Evolutionary conservation across 2,797 vertebrate species (phyloP), one percentile per base, ranked within the genome.

Genomic region (Sandelia bainsii): DNA sequence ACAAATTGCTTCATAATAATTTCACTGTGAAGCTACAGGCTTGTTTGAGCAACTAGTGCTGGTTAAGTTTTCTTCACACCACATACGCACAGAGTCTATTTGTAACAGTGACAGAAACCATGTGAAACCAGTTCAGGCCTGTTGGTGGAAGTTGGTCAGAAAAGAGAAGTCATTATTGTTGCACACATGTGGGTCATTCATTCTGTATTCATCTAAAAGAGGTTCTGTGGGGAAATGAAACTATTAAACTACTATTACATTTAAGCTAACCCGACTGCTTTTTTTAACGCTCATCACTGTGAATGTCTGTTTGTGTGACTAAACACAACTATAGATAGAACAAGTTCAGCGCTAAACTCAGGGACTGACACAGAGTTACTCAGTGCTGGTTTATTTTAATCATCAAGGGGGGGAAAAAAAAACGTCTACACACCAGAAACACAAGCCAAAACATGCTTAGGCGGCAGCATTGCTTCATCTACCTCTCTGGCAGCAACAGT

Each of bases 131-230:
- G n/a, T 32, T 23, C 29, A 42, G 46, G 32, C 40, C 42, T 10
- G 39, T 29, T 34, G 51, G 56, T 75, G 86, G 88, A 92, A 88
- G 82, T 80, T 78, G 74, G 52, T 67, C n/a, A 69, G 53, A 85
- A 73, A 79, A 50, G 29, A 82, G 81, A 87, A 89, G 83, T 34
- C 0, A 69, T 72, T 32, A 29, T 50, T 14, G 6, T 17, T 27
- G 40, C 8, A 32, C 9, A 56, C 23, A 66, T 40, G n/a, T 23
- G 7, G 71, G 73, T 20, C 14, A 42, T 54, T 34, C 1, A 5
- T 75, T 58, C 52, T 42, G 27, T 16, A 8, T 49, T 49, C 1
- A 42, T 60, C 49, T 7, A 5, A 0, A 16, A 6, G 1, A 9
- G 10, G 6, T 19, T 14, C 29, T 34, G 1, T 17, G 20, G 39